These are phyloP conservation scores for Galago senegalensis DNA, from an alignment of 2,797 vertebrate species.

Conservation along the genomic window DNA sequence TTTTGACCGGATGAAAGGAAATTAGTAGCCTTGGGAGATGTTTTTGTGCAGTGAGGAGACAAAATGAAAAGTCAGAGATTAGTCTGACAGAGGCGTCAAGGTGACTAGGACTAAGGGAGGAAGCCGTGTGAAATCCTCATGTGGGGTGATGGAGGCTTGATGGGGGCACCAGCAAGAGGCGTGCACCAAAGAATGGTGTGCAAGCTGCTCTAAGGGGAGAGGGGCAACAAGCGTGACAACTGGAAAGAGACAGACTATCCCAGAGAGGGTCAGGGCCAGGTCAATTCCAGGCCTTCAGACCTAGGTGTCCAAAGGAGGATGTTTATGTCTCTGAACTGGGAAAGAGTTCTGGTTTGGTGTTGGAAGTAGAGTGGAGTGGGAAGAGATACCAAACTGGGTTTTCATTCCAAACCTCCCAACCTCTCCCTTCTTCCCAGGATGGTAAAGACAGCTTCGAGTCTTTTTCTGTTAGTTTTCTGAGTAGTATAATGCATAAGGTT, in stretches of 20 bases:
- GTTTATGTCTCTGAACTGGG: background rate
- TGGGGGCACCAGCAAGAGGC: background rate
- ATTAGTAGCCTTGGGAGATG: background rate
- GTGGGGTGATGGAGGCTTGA: background rate
- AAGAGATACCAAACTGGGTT: constrained; percentile 12
- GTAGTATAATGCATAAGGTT: background rate
- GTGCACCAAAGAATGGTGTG: background rate
- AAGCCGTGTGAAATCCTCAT: background rate
- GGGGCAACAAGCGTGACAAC: background rate
- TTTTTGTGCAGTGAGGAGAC: constrained; percentile 39
- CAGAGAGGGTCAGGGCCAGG: background rate
- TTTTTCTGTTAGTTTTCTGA: constrained; percentile 16
- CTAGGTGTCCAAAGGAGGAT: background rate
- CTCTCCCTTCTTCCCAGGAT: background rate
- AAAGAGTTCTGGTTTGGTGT: constrained; percentile 12
- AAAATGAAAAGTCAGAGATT: constrained; percentile 11
- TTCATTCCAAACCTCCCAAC: constrained; percentile 24
- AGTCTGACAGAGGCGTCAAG: background rate
- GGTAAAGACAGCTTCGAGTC: background rate
- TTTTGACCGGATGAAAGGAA: constrained; percentile 13
- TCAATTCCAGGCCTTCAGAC: background rate
- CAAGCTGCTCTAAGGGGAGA: background rate
- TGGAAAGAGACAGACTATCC: background rate
- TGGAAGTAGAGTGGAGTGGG: background rate
- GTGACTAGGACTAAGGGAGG: background rate